Base-by-base conservation (phyloP, 2,797 vertebrate species). In the Morelia viridis region DNA sequence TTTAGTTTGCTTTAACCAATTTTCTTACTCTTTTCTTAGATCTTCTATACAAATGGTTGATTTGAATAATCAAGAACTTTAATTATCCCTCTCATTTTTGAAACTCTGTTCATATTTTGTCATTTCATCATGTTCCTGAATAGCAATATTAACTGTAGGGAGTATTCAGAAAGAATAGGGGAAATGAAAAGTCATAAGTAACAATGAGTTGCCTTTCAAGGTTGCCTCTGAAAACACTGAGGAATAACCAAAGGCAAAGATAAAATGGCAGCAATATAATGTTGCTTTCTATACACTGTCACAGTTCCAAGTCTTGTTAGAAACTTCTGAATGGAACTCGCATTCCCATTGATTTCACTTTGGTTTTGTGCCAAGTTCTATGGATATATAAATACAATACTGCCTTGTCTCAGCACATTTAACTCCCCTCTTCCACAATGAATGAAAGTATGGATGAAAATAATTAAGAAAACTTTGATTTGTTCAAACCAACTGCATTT, bases 391-490 rank as follows among this genome's bases (percentile, higher is more conserved):
- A 90, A 57, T 71, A 41, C 11, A 80, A 57, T 35, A 87, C 31
- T 87, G 24, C 57, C 7, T 86, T 53, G 41, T 76, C 24, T 31
- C 56, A 35, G 13, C 71, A 61, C 41, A 58, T n/a, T 85, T 85
- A 57, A 64, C 53, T 28, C 22, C 61, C 15, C 57, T 46, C 12
- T 88, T 83, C 83, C 83, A 85, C 0, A 3, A 50, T 89, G 19
- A 89, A 89, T 65, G n/a, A n/a, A 92, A 65, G 26, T 24, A 53
- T 86, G 64, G 9, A 46, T 86, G 28, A 85, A 92, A 31, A 64
- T n/a, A 76, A n/a, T 9, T 46, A 89, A 41, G 10, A 64, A 26
- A 89, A 71, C 8, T 11, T 28, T 24, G 1, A 57, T 1, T 31
- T 89, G 87, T 53, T 19, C 68, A 89, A 85, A 31, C 8, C 5